A percentile compares a stretch with the other conserved stretches of the same genome.
Evolutionary conservation across 1,140 invertebrate genomes (phyloP).

Genomic region (Venustaconcha ellipsiformis): DNA sequence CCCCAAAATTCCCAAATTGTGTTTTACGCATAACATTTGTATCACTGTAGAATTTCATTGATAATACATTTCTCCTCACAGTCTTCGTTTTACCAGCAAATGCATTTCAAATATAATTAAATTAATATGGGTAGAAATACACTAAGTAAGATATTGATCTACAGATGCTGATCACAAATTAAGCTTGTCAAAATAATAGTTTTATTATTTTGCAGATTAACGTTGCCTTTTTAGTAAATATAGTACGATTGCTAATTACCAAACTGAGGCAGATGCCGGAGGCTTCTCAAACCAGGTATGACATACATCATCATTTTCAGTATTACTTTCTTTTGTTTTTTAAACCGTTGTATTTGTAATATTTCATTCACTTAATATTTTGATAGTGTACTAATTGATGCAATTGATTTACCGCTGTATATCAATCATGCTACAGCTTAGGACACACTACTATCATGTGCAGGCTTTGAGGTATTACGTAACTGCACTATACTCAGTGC

Average conservation of each 20-base stretch:
- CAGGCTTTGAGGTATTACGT: too few relatives aligned
- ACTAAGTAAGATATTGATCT: too few relatives aligned
- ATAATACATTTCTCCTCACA: too few relatives aligned
- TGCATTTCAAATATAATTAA: too few relatives aligned
- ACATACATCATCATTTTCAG: conserved; percentile 3
- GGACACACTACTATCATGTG: not conserved
- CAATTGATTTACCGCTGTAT: not conserved
- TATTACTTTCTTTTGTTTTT: not conserved
- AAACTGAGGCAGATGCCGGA: conserved; percentile 80
- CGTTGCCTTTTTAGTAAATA: conserved; percentile 91
- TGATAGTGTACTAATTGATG: not conserved
- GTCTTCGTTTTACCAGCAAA: too few relatives aligned
- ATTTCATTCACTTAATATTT: not conserved
- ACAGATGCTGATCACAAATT: too few relatives aligned
- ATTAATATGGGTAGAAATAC: too few relatives aligned
- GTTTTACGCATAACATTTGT: too few relatives aligned
- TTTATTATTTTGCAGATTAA: conserved; percentile 74
- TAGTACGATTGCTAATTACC: conserved; percentile 89
- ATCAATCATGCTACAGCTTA: not conserved
- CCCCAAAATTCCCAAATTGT: too few relatives aligned
- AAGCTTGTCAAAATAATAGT: not conserved
- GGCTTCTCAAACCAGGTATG: conserved; percentile 66
- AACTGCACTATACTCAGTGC: too few relatives aligned
- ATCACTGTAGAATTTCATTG: too few relatives aligned
- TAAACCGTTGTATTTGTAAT: not conserved